phyloP scores from a whole-genome alignment of 2,797 vertebrate species.

The Manis crassicaudata region DNA sequence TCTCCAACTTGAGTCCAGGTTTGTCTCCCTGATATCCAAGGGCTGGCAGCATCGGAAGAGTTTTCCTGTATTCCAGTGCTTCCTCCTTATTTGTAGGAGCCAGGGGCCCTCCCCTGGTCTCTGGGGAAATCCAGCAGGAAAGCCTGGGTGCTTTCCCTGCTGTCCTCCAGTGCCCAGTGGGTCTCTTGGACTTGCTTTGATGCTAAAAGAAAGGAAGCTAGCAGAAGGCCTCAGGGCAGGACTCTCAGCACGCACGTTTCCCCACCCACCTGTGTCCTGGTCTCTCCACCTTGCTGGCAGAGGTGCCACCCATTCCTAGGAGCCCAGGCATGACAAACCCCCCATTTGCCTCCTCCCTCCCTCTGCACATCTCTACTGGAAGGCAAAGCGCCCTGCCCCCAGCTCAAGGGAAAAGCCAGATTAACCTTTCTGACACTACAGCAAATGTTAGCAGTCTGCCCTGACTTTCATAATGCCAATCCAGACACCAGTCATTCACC shows the following conservation, averaged over 20 bases:
- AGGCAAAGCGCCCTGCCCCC: neutral
- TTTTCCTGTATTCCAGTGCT: neutral
- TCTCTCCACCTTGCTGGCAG: rapidly evolving
- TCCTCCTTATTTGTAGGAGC: neutral
- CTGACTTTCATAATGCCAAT: conserved; percentile 62
- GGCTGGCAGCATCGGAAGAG: neutral
- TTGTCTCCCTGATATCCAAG: neutral
- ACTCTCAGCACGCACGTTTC: neutral
- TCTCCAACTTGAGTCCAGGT: neutral
- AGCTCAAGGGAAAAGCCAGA: conserved; percentile 62
- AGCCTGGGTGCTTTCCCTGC: neutral
- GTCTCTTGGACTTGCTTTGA: neutral
- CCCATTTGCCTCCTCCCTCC: neutral
- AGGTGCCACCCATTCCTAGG: rapidly evolving
- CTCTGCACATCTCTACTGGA: neutral
- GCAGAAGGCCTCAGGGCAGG: neutral
- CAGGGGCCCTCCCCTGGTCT: neutral
- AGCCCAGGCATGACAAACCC: neutral
- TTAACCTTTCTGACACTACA: conserved; percentile 76
- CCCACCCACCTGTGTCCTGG: neutral
- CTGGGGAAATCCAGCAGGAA: neutral
- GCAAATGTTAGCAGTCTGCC: conserved; percentile 69
- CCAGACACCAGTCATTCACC: conserved; percentile 66
- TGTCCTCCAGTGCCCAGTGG: neutral
- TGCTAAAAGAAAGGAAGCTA: neutral